Evolutionary conservation across 1,140 invertebrate species (phyloP), one percentile per base, ranked within the genome.

Genomic region (Neodiprion pinetum): DNA sequence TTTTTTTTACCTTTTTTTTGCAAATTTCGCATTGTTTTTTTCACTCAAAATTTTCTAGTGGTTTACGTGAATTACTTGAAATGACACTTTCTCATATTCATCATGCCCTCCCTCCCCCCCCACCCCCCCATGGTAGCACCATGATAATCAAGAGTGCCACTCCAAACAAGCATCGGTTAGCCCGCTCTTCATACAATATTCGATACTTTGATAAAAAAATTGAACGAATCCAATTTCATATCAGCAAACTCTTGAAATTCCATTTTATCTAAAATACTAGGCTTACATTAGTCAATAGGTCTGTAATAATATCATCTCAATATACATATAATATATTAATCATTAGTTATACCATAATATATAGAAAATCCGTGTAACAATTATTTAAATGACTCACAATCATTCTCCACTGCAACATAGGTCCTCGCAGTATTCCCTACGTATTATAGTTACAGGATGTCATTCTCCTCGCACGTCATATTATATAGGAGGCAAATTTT

Each of bases 361-460:
- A 87, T 86, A 86, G 85, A 87, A 87, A 86, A 87, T 87, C 86
- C 86, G 86, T 86, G 82, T 86, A 87, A 87, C 85, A 87, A 87
- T 86, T 86, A 87, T 87, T 86, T 86, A 86, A 86, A 86, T 86
- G 83, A 83, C 82, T 86, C 85, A 87, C 83, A 86, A 87, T 85
- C 84, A 84, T 85, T 84, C 83, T 81, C 83, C 78, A 17, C 28
- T 70, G 28, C 28, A 5, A 40, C 28, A 40, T 40, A 40, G 28
- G 14, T 78, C 80, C 78, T 80, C 79, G 78, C 77, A 74, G 78
- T 81, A 80, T 76, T 76, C 67, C 61, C 76, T 74, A 78, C 66
- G 68, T 76, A 80, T 80, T 61, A 61, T 5, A 87, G 86, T 85
- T 86, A 87, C 85, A 86, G 86, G 85, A 87, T 87, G 85, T 86